Evolutionary conservation across 2,888 invertebrate genomes (phyloP), one percentile per base, ranked within the genome.

Genomic region (Eupithecia abbreviata): DNA sequence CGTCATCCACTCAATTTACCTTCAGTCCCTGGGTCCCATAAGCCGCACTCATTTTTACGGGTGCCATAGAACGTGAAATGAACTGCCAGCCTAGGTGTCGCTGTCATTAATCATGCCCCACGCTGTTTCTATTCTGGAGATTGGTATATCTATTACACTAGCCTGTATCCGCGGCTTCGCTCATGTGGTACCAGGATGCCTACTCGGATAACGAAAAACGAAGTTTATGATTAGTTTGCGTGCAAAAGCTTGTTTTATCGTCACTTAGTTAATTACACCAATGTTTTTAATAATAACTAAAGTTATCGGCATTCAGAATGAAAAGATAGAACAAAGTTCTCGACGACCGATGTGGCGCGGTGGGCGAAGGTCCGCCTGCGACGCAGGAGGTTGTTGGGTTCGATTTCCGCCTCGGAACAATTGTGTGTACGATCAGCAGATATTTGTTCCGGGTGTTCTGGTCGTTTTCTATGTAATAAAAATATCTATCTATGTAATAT

Each of bases 1-100:
- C 78, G 79, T 80, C 75, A 79, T 82, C 80, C 80, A 84, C 82
- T 85, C 85, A 84, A 85, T 85, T 84, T 84, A 84, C 82, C 83
- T 84, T 83, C 70, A 82, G 80, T 81, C 72, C 58, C 77, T 73
- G 76, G 77, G 78, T 80, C 78, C 79, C 78, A 77, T 80, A 82
- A 84, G 82, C 84, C 82, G 83, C 79, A 80, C 78, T 82, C 79
- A 80, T 80, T 81, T 82, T 79, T 80, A 80, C 77, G 74, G 79
- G 74, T 77, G 74, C 79, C 79, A 79, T 79, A 76, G 74, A 73
- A 78, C 67, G 77, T 70, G 72, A 70, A 75, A 79, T 79, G 77
- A 78, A 78, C 77, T 80, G 79, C 75, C 81, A 76, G 74, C 66
- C 70, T 75, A 77, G 78, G 76, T 75, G 77, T 79, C 76, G 73